Evolutionary conservation across 1,140 invertebrate species (phyloP), one percentile per base, ranked within the genome.

Genomic region (Drosophila littoralis): DNA sequence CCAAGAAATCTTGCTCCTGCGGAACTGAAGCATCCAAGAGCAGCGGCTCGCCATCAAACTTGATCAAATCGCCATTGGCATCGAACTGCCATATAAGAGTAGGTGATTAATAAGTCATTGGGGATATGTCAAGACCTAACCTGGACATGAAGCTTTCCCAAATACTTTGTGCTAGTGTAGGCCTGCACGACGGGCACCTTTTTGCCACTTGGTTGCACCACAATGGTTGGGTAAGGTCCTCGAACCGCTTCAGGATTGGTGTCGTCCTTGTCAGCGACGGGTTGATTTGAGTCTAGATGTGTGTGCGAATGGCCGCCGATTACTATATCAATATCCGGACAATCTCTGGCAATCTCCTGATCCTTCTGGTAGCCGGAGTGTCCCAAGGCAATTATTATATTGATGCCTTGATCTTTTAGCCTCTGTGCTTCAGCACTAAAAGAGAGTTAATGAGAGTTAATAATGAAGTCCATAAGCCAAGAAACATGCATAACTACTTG

Each of bases 231-330:
- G 93, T 98, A 99, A 0, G 94, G 92, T 1, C 95, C 97, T 64
- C 95, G 94, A 0, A 95, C 93, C 6, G 79, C 80, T 59, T 88
- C 84, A 0, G 79, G 61, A 51, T 75, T 36, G 4, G 66, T 45
- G 13, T 89, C 84, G 0, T 77, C 66, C 42, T 55, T 51, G 22
- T 79, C 79, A 33, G 92, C 79, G 77, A 96, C 95, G 0, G 96
- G 96, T 55, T 93, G 91, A 2, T 85, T 88, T 6, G 95, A 96
- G 68, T 96, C 98, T 0, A 98, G 93, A 90, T 98, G 98, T 0
- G 97, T 98, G 86, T 99, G 97, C 0, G 96, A 97, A 81, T 94
- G 94, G 95, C 98, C 98, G 7, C 98, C 98, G 55, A 99, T 95
- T 0, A 99, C 96, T 4, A 98, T 90, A 92, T 98, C 97, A 7